Evolutionary conservation across 1,140 invertebrate genomes (phyloP), one percentile per base, ranked within the genome.

Genomic region (Ruditapes philippinarum): DNA sequence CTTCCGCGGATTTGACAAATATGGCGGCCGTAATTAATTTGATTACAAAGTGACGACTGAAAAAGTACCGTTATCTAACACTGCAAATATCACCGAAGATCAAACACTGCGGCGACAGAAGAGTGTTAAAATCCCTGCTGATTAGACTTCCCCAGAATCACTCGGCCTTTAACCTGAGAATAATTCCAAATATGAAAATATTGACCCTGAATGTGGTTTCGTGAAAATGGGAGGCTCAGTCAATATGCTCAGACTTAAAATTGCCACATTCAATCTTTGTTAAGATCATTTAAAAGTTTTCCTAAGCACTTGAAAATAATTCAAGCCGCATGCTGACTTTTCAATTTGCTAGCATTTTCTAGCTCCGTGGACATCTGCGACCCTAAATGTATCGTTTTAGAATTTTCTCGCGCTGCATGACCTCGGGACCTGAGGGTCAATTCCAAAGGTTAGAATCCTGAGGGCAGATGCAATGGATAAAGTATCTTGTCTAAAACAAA

Each of bases 231-330:
- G 62, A 57, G 17, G 7, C 73, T 40, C 42, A 38, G 51, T 68
- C 85, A 88, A 88, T 88, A 88, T 88, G 85, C 54, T 88, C 38
- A 62, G 40, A 36, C 85, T 88, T 70, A 65, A 88, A 45, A 54
- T 62, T 79, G 85, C 76, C 73, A 78, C 74, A 68, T 31, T 51
- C 45, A 76, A 88, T 70, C 76, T 79, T 49, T 80, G 60, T 45
- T 60, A 36, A 62, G 31, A 49, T 65, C 25, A 60, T 54, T 79
- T 76, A 51, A 86, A 62, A 33, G 85, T 76, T 78, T 88, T 88
- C 73, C 74, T 38, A 40, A 80, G 28, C 38, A 86, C 84, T 86
- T 74, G 84, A 86, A 86, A 78, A 57, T 74, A 36, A 86, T 60
- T 51, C 70, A 38, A 78, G 51, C 33, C 84, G 54, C 84, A 86